phyloP scores from a whole-genome alignment of 1,140 invertebrate species.

The Zophobas morio region DNA sequence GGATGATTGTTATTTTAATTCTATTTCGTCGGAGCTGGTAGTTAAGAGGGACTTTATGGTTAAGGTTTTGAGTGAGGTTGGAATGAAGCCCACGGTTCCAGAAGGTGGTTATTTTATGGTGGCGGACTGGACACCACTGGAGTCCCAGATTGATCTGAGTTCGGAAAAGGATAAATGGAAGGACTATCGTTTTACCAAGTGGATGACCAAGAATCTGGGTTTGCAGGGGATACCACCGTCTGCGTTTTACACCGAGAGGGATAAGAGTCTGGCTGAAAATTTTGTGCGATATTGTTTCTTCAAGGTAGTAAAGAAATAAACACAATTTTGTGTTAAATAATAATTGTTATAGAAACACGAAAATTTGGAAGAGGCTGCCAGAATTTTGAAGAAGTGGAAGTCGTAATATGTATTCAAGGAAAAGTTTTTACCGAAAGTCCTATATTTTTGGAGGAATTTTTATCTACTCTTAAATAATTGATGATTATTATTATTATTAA shows the following conservation, averaged over 20 bases:
- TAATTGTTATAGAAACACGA: slow-evolving; percentile 74
- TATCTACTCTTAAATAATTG: no score
- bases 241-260: slow-evolving; percentile 89
- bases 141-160: slow-evolving; percentile 75
- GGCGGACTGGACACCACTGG: slow-evolving; percentile 89
- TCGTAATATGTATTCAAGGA: no score
- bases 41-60: slow-evolving; percentile 91
- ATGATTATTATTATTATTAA: no score
- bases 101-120: slow-evolving; percentile 99
- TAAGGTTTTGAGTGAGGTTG: slow-evolving; percentile 82
- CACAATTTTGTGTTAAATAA: no score
- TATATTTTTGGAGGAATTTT: no score
- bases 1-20: slow-evolving; percentile 90
- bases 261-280: slow-evolving; percentile 90
- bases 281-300: slow-evolving; percentile 95
- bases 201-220: slow-evolving; percentile 94
- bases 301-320: slow-evolving; percentile 69
- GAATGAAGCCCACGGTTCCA: slow-evolving; percentile 93
- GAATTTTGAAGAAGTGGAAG: slow-evolving; percentile 77
- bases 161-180: slow-evolving; percentile 80
- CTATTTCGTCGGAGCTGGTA: slow-evolving; percentile 82
- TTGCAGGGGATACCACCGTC: slow-evolving; percentile 94
- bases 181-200: slow-evolving; percentile 96
- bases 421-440: no score
- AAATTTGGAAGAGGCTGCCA: slow-evolving; percentile 79